Percentiles rank a stretch among this genome's conserved stretches.
phyloP scores from a whole-genome alignment of 2,888 invertebrate genomes.

The Dascillus cervinus region DNA sequence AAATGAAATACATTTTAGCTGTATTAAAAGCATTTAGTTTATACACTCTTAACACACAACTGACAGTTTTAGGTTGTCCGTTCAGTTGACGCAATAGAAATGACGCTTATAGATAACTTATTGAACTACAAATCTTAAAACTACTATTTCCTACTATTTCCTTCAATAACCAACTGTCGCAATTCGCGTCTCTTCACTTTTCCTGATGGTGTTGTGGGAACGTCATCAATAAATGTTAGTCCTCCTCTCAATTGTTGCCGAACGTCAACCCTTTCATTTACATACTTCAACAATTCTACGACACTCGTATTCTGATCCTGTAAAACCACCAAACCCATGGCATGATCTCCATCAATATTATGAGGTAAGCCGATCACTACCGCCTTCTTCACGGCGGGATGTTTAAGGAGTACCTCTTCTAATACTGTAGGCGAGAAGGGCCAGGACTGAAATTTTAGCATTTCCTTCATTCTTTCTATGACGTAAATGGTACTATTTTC shows the following conservation, averaged over 20 bases:
- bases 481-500: constrained; percentile 44
- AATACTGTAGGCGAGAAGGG: constrained; percentile 20
- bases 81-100: no score
- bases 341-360: constrained; percentile 23
- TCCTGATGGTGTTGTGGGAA: constrained; percentile 11
- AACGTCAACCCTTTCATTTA: constrained; percentile 9
- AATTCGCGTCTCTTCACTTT: constrained; percentile 6
- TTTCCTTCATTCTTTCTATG: constrained; percentile 46
- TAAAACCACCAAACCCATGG: constrained; percentile 14
- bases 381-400: constrained; percentile 18
- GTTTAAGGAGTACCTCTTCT: constrained; percentile 19
- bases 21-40: no score
- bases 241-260: constrained; percentile 10
- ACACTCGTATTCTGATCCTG: constrained; percentile 22
- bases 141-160: no score
- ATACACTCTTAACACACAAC: no score
- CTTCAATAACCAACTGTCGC: neutral
- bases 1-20: no score
- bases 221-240: constrained; percentile 8
- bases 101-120: no score
- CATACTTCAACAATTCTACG: constrained; percentile 17
- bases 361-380: constrained; percentile 23
- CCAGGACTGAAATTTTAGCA: constrained; percentile 30
- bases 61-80: no score
- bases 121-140: no score